A percentile compares a stretch with the other conserved stretches of the same genome.
phyloP scores from a whole-genome alignment of 2,888 invertebrate species.

The Rapana venosa region DNA sequence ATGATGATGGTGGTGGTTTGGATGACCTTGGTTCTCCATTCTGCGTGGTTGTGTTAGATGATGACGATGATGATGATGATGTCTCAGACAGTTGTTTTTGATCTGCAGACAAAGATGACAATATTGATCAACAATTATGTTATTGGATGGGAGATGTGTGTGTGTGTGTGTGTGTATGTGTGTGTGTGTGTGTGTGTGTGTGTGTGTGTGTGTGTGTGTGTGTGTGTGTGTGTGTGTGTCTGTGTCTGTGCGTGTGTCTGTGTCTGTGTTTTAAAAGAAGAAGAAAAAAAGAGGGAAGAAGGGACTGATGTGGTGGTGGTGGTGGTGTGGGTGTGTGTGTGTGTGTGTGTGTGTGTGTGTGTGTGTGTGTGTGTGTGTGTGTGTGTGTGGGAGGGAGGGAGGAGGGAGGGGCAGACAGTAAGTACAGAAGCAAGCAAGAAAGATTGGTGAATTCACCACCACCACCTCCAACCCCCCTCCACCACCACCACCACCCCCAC shows the following conservation, averaged over 20 bases:
- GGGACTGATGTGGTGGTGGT: not conserved
- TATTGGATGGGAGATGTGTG: not conserved
- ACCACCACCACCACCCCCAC: too few relatives aligned
- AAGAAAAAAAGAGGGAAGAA: too few relatives aligned
- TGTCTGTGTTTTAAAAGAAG: not conserved
- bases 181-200: slow-evolving; percentile 5
- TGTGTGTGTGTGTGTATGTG: not conserved
- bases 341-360: not conserved
- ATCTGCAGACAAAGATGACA: not conserved
- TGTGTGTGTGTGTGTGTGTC: not conserved
- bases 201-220: not conserved
- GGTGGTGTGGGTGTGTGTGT: not conserved
- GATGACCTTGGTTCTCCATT: not conserved
- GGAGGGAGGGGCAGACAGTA: too few relatives aligned
- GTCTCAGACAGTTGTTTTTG: not conserved
- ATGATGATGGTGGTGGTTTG: not conserved
- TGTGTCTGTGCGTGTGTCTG: not conserved
- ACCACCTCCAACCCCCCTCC: too few relatives aligned
- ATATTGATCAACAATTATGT: not conserved
- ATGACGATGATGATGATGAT: not conserved
- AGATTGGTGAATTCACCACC: too few relatives aligned
- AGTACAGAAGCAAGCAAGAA: too few relatives aligned
- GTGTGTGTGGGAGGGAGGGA: not conserved
- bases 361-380: not conserved
- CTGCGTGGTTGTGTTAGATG: not conserved